These are phyloP conservation scores for Lepidonotus clava DNA, from an alignment of 2,888 invertebrate species.

Conservation along the genomic window DNA sequence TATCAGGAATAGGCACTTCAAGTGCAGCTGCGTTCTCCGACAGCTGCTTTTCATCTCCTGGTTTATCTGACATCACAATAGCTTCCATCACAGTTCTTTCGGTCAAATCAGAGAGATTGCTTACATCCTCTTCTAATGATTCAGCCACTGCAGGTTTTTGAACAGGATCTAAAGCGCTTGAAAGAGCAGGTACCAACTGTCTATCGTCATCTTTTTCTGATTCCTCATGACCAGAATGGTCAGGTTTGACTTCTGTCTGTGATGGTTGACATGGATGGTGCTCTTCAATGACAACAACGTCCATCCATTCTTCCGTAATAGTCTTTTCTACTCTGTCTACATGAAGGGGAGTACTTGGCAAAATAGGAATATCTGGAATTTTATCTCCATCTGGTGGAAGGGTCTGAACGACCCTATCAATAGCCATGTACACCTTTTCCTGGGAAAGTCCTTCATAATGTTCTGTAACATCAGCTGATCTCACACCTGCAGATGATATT, in stretches of 20 bases:
- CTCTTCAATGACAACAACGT: slow-evolving; percentile 20
- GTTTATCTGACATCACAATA: background rate
- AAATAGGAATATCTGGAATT: background rate
- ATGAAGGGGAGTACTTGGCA: background rate
- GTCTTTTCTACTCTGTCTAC: slow-evolving; percentile 21
- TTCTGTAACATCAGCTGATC: background rate
- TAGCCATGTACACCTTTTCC: background rate
- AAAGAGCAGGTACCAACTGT: no score
- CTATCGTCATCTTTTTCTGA: background rate
- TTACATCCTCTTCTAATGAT: background rate
- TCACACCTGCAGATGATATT: no score
- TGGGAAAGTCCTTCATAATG: background rate
- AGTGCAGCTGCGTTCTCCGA: slow-evolving; percentile 27
- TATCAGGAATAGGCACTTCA: slow-evolving; percentile 25
- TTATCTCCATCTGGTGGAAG: slow-evolving; percentile 4
- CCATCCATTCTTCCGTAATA: slow-evolving; percentile 18
- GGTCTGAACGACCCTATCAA: slow-evolving; percentile 27
- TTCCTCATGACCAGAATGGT: background rate
- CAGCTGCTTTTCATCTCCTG: slow-evolving; percentile 1
- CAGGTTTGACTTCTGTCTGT: background rate
- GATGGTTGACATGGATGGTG: background rate
- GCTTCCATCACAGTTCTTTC: slow-evolving; percentile 37
- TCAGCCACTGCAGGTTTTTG: no score
- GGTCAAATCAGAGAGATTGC: background rate
- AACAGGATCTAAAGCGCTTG: no score